phyloP scores from a whole-genome alignment of 2,888 invertebrate species.

The Chironomus tentans region DNA sequence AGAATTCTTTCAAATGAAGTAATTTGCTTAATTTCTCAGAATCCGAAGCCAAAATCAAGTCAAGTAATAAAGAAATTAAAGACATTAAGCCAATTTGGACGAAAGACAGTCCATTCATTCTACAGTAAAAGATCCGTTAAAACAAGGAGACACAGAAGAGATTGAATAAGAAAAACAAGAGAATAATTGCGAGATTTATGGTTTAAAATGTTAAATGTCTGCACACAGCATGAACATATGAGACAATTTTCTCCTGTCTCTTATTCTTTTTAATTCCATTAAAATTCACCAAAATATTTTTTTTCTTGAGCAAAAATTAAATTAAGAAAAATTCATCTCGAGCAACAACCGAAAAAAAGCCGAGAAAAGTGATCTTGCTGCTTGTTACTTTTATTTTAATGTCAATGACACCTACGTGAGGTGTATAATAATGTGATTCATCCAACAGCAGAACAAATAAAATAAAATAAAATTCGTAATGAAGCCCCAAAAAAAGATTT shows the following conservation, averaged over 20 bases:
- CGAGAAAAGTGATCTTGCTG: too few relatives aligned
- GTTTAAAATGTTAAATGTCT: not conserved
- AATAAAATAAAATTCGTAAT: too few relatives aligned
- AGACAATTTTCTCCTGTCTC: too few relatives aligned
- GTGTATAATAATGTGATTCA: not conserved
- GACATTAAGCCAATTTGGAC: too few relatives aligned
- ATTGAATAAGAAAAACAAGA: too few relatives aligned
- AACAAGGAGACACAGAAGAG: too few relatives aligned
- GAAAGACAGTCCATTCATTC: too few relatives aligned
- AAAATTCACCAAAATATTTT: not conserved
- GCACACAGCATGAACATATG: not conserved
- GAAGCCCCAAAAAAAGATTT: not conserved
- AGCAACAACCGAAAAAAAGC: not conserved
- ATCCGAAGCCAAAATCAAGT: not conserved
- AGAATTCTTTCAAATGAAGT: too few relatives aligned
- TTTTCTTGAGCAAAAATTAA: too few relatives aligned
- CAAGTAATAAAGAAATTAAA: not conserved
- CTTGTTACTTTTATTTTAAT: not conserved
- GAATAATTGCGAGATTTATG: not conserved
- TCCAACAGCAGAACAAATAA: not conserved
- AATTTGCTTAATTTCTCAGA: too few relatives aligned
- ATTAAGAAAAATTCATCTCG: not conserved
- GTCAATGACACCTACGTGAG: slow-evolving; percentile 26
- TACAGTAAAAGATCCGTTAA: too few relatives aligned
- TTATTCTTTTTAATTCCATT: too few relatives aligned